Conservation (phyloP, 2,888 invertebrate species). For the Unio pictorum region DNA sequence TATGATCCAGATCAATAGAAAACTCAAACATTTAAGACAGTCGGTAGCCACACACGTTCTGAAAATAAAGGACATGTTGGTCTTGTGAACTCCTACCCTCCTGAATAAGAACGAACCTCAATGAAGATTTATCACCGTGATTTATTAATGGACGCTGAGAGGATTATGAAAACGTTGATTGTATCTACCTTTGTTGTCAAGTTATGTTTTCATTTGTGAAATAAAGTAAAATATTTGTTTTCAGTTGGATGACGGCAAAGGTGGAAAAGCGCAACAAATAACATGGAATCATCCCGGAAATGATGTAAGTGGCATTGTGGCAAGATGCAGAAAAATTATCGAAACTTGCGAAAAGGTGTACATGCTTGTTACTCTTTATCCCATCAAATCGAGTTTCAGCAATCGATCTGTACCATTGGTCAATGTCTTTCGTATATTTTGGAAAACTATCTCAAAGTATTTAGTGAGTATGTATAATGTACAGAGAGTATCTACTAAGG, state of each 20-base stretch:
- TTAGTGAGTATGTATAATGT: too few species aligned
- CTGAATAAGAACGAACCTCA: too few species aligned
- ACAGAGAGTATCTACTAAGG: too few species aligned
- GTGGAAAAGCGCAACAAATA: constrained; percentile 15
- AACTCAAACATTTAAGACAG: too few species aligned
- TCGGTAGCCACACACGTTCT: too few species aligned
- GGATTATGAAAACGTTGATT: too few species aligned
- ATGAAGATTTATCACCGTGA: too few species aligned
- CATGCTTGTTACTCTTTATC: too few species aligned
- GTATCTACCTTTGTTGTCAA: constrained; percentile 4
- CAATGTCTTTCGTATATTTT: neutral
- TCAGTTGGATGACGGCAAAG: constrained; percentile 22
- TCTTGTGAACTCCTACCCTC: too few species aligned
- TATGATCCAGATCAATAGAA: too few species aligned
- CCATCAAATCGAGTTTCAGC: neutral
- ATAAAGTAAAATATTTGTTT: neutral
- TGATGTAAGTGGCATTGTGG: constrained; percentile 19
- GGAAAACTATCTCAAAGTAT: neutral
- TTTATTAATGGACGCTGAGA: too few species aligned
- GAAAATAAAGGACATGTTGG: too few species aligned
- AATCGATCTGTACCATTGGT: neutral
- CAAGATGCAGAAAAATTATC: constrained; percentile 13
- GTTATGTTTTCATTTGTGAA: neutral
- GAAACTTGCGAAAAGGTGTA: constrained; percentile 14
- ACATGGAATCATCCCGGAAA: constrained; percentile 23